A percentile compares a stretch with the other conserved stretches of the same genome.
Conservation (phyloP, 37 sponge, comb jelly and placozoan genomes). For the Dysidea cf. avara region DNA sequence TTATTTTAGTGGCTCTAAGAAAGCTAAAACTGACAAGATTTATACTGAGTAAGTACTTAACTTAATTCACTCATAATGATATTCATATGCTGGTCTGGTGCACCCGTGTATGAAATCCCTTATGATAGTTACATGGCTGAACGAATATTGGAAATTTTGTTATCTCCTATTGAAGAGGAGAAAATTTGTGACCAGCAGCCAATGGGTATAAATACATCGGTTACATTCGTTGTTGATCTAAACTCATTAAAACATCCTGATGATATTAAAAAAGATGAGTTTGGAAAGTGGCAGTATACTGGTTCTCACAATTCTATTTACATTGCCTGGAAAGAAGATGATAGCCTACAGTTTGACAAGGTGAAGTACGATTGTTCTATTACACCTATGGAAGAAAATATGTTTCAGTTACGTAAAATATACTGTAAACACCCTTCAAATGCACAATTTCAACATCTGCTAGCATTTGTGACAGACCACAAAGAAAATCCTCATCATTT, state of each 20-base stretch:
- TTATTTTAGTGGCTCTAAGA: too few relatives aligned
- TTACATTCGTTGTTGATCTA: constrained; percentile 36
- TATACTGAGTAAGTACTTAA: too few relatives aligned
- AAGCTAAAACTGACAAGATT: too few relatives aligned
- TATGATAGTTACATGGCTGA: constrained; percentile 20
- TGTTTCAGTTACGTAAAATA: constrained; percentile 26
- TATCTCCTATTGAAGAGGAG: constrained; percentile 20
- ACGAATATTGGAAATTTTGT: constrained; percentile 27
- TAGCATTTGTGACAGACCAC: constrained; percentile 19
- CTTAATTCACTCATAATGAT: constrained; percentile 5
- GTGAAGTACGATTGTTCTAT: constrained; percentile 22
- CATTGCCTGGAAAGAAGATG: too few relatives aligned
- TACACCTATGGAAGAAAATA: constrained; percentile 25
- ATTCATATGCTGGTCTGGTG: too few relatives aligned
- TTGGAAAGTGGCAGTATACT: too few relatives aligned
- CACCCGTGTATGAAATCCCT: constrained; percentile 33
- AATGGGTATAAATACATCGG: too few relatives aligned
- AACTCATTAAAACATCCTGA: neutral
- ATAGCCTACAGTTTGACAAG: too few relatives aligned
- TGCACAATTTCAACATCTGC: constrained; percentile 24
- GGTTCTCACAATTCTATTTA: too few relatives aligned
- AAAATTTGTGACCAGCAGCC: too few relatives aligned
- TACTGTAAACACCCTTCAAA: constrained; percentile 48
- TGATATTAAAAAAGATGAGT: too few relatives aligned
- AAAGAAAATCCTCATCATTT: too few relatives aligned